Base-by-base conservation (phyloP, 1,140 invertebrate genomes). In the Habropoda laboriosa region DNA sequence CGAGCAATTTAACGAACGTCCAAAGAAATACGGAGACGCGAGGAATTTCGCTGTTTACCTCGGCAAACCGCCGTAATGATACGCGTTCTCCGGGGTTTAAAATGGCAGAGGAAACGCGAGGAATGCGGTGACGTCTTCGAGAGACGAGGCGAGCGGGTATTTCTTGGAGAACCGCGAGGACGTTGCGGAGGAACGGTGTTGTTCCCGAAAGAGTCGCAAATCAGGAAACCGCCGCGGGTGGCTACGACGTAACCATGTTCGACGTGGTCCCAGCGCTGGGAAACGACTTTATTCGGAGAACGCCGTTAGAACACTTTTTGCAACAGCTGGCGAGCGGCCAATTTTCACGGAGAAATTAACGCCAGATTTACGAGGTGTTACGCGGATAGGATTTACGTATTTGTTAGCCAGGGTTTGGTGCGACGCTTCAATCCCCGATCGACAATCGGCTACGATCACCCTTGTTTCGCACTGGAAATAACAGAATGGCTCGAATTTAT, bases 291-390 rank as follows among this genome's bases (percentile, higher is more conserved):
- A 85, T 78, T 71, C 72, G 27, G 21, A 35, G 58, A 63, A 68
- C 38, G 51, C 16, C 16, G 24, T n/a, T n/a, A n/a, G 51, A 63
- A 84, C 64, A n/a, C 64, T 84, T 55, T 85, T 78, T 67, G 38
- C 51, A 55, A 35, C 53, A n/a, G 42, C 61, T 86, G 83, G 83
- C 66, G 13, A 18, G 0, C 21, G 45, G 79, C 84, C 84, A 86
- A 73, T 85, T 74, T 77, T 73, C 68, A 47, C 30, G 49, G 55
- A 73, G 83, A 85, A 82, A 86, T 86, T 86, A 86, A 58, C 70
- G 79, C 16, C 30, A 82, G 83, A 86, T 86, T 86, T 86, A 86
- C 79, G 84, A 85, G 83, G 74, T 79, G 79, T 81, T 75, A 79
- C 70, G 27, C 27, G 66, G 47, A 63, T 70, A 55, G 66, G 68